Evolutionary conservation across 2,797 vertebrate genomes (phyloP), one percentile per base, ranked within the genome.

Genomic region (Oreochromis mossambicus): DNA sequence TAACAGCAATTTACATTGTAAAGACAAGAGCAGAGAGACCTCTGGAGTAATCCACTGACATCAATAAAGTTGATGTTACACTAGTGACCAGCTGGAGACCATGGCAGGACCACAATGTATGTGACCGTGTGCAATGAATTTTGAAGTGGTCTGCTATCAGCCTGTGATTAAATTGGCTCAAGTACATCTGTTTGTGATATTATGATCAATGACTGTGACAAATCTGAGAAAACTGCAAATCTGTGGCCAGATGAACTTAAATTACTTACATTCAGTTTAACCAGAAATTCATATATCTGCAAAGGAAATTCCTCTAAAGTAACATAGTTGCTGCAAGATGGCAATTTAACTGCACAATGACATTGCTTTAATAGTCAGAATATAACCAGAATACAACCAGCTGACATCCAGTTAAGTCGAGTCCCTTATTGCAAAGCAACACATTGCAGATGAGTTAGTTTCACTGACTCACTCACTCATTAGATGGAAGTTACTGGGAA

Each of bases 371-470:
- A 46, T 48, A 70, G 38, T 17, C 10, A 29, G 9, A 48, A 48
- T 48, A 19, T 73, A 2, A 7, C 14, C 24, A 19, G 24, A 73
- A 73, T 29, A 73, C 41, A 73, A 48, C 9, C 4, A 0, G 41
- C 6, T 73, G 41, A 0, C 15, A 73, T 7, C 14, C 41, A 73
- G 68, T 11, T 46, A 9, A 48, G 8, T 26, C 5, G 0, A 46
- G 4, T 19, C 3, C 43, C 43, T 29, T 73, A 29, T 29, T 29
- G 41, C 38, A 70, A 26, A 70, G 14, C 1, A 3, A 70, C 21
- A 26, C 38, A 26, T 11, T 15, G 14, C 66, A 70, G 38, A 1
- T 24, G 36, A 68, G 1, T 24, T 41, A 3, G 12, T 24, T 14
- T 70, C 1, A 46, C 41, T 73, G 68, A 29, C 24, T 48, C 9